phyloP scores from a whole-genome alignment of 2,888 invertebrate species.

The Euzophera pinguis region DNA sequence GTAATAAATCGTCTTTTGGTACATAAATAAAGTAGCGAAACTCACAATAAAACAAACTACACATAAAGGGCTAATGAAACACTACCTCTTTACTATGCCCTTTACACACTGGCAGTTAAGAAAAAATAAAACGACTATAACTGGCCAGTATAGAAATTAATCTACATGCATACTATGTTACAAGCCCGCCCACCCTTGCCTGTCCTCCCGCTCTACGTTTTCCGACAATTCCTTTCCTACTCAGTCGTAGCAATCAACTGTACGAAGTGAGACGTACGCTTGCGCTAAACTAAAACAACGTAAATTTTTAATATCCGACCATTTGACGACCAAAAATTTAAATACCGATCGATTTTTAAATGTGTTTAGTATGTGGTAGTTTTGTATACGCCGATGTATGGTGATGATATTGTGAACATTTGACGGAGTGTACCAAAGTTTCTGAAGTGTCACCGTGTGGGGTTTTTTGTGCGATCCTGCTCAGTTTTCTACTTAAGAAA shows the following conservation, averaged over 20 bases:
- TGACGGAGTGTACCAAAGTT: constrained; percentile 50
- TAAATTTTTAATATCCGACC: constrained; percentile 65
- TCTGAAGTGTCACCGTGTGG: constrained; percentile 60
- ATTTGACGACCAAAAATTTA: constrained; percentile 38
- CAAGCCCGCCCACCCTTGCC: constrained; percentile 18
- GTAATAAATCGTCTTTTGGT: too few relatives aligned
- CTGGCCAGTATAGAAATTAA: constrained; percentile 9
- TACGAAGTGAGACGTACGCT: constrained; percentile 19
- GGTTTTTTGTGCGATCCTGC: constrained; percentile 51
- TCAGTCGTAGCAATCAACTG: constrained; percentile 29
- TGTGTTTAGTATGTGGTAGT: constrained; percentile 34
- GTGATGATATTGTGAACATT: constrained; percentile 31
- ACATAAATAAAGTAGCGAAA: background rate
- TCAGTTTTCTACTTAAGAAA: constrained; percentile 56
- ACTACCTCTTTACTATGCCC: background rate
- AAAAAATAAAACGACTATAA: constrained; percentile 3
- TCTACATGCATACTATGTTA: constrained; percentile 7
- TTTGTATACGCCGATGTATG: constrained; percentile 24
- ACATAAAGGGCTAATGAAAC: background rate
- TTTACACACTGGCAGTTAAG: constrained; percentile 4
- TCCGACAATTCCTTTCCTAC: constrained; percentile 24
- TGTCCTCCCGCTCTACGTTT: constrained; percentile 23
- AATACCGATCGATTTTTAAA: constrained; percentile 30
- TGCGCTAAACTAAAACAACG: constrained; percentile 32
- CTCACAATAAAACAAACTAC: background rate